Percentiles rank a stretch among this genome's conserved stretches.
Evolutionary conservation across 2,888 invertebrate genomes (phyloP).

Genomic region (Chromoteleia sp.): DNA sequence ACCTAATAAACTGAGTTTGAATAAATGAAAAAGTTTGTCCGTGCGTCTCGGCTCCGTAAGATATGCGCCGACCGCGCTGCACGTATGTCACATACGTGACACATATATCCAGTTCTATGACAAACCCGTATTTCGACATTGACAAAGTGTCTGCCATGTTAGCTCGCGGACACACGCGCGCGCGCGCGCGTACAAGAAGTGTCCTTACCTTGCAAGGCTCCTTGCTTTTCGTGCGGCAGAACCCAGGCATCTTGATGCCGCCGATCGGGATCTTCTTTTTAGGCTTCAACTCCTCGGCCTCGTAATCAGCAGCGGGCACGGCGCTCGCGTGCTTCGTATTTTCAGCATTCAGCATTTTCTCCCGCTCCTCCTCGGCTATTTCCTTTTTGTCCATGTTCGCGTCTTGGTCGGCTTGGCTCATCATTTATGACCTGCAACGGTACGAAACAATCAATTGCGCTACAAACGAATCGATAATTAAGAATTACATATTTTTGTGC

Average conservation of each 20-base stretch:
- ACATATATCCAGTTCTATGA: conserved; percentile 16
- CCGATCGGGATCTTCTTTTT: conserved; percentile 93
- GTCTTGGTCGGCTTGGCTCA: conserved; percentile 76
- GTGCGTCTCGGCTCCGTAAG: too few species aligned
- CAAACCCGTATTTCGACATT: conserved; percentile 21
- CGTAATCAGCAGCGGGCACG: conserved; percentile 83
- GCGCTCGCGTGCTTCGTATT: conserved; percentile 86
- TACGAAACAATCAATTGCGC: conserved; percentile 18
- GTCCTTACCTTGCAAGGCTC: conserved; percentile 89
- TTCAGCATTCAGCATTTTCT: conserved; percentile 88
- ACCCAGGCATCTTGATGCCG: conserved; percentile 95
- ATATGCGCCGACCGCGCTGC: too few species aligned
- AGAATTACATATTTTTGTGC: too few species aligned
- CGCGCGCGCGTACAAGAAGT: conserved; percentile 23
- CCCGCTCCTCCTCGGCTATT: conserved; percentile 85
- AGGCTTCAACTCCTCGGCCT: conserved; percentile 85
- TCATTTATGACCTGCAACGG: conserved; percentile 64
- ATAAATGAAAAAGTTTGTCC: too few species aligned
- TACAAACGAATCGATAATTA: conserved; percentile 26
- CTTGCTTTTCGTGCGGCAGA: conserved; percentile 91
- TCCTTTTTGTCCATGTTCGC: conserved; percentile 83
- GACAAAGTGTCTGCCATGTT: conserved; percentile 51
- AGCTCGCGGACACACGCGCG: too few species aligned
- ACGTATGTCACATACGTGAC: conserved; percentile 13
- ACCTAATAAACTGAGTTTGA: too few species aligned